Conservation (phyloP, 2,888 invertebrate species). For the Epinotia brunnichana region DNA sequence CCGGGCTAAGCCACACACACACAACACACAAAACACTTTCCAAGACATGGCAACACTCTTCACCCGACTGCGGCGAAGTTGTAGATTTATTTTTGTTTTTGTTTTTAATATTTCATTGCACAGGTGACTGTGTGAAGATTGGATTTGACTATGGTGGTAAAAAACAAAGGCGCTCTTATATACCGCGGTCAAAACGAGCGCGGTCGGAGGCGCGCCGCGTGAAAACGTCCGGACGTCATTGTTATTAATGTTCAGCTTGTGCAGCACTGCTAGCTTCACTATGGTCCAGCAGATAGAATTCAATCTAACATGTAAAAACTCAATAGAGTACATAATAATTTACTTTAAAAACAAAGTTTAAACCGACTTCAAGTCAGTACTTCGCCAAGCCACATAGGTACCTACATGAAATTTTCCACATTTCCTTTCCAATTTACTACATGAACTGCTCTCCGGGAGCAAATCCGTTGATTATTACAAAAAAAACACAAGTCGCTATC, state of each 20-base stretch:
- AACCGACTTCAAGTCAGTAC: too few species aligned
- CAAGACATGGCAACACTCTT: conserved; percentile 67
- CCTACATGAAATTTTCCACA: too few species aligned
- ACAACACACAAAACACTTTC: conserved; percentile 69
- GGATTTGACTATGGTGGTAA: conserved; percentile 71
- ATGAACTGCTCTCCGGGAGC: too few species aligned
- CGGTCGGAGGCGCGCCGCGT: conserved; percentile 71
- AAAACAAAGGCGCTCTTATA: conserved; percentile 77
- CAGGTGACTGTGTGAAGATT: conserved; percentile 57
- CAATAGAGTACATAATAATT: too few species aligned
- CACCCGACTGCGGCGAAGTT: conserved; percentile 29
- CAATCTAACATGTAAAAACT: too few species aligned
- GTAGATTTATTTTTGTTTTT: conserved; percentile 44
- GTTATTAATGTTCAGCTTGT: conserved; percentile 68
- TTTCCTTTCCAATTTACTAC: too few species aligned
- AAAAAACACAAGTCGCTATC: too few species aligned
- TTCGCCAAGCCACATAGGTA: too few species aligned
- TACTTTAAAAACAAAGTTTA: too few species aligned
- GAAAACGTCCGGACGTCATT: conserved; percentile 82
- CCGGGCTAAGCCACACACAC: conserved; percentile 70
- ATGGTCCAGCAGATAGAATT: not conserved
- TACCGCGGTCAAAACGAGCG: conserved; percentile 78
- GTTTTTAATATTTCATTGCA: conserved; percentile 55
- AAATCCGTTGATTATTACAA: too few species aligned
- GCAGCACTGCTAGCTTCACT: conserved; percentile 49